These are phyloP conservation scores for Meriones psammophilus DNA, from an alignment of 2,797 vertebrate species.

Conservation along the genomic window DNA sequence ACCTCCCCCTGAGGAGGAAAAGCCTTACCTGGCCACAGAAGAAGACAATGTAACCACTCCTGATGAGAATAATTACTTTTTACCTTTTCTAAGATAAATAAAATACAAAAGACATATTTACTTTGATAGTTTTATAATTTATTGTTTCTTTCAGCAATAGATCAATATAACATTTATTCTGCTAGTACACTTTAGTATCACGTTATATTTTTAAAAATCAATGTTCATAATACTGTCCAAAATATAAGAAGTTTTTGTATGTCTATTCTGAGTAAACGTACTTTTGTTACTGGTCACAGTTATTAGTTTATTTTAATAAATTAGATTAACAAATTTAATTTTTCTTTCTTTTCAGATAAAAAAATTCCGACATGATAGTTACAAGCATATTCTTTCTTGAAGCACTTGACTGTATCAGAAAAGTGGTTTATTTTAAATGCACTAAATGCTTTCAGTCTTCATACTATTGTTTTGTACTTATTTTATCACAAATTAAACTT, in stretches of 20 bases:
- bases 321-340: neutral
- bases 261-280: neutral
- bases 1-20: too few species aligned
- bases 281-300: neutral
- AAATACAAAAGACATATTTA: neutral
- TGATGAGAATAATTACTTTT: too few species aligned
- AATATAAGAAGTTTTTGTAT: neutral
- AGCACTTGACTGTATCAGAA: neutral
- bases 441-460: neutral
- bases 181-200: neutral
- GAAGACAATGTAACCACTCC: too few species aligned
- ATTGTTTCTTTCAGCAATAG: neutral
- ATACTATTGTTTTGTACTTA: neutral
- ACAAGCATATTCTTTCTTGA: neutral
- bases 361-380: conserved; percentile 5
- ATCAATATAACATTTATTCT: neutral
- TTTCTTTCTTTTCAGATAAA: neutral
- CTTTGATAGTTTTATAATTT: neutral
- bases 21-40: too few species aligned
- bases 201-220: neutral
- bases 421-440: neutral
- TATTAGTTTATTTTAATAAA: neutral
- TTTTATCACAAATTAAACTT: neutral
- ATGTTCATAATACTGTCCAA: neutral
- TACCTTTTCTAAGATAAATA: conserved; percentile 38